Conservation (phyloP, 2,113 vertebrate genomes). For the Oreocharis arfaki region DNA sequence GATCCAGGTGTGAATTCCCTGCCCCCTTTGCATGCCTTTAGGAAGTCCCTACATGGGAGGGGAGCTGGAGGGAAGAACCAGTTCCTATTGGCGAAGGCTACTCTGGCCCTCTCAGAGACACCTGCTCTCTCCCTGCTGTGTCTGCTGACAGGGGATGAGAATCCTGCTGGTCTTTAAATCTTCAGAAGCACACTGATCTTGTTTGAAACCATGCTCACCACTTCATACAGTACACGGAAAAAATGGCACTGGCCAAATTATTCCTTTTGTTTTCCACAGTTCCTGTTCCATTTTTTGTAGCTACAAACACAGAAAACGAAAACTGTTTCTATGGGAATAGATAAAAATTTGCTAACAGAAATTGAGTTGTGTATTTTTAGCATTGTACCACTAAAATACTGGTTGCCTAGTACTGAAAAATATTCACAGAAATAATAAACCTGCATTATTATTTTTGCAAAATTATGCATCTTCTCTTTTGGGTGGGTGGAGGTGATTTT, state of each 20-base stretch:
- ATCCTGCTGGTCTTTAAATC: neutral
- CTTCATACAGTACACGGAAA: neutral
- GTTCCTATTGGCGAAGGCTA: rapidly evolving
- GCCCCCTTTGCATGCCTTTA: rapidly evolving
- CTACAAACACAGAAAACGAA: neutral
- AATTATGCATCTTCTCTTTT: neutral
- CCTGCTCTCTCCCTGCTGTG: neutral
- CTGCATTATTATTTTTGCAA: neutral
- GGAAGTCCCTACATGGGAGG: rapidly evolving
- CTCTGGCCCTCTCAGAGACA: neutral
- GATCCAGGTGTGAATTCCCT: neutral
- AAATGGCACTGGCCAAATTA: neutral
- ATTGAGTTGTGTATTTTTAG: neutral
- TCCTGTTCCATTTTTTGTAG: neutral
- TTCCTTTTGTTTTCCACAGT: neutral
- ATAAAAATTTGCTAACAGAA: neutral
- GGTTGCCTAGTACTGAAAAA: neutral
- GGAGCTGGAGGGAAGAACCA: neutral
- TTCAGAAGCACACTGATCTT: neutral
- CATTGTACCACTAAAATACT: neutral
- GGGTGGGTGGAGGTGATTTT: neutral
- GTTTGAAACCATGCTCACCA: neutral
- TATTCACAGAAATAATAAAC: neutral
- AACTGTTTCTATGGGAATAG: slow-evolving; percentile 4
- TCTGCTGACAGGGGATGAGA: rapidly evolving